Evolutionary conservation across 2,888 invertebrate genomes (phyloP), one percentile per base, ranked within the genome.

Genomic region (Nymphalis urticae): DNA sequence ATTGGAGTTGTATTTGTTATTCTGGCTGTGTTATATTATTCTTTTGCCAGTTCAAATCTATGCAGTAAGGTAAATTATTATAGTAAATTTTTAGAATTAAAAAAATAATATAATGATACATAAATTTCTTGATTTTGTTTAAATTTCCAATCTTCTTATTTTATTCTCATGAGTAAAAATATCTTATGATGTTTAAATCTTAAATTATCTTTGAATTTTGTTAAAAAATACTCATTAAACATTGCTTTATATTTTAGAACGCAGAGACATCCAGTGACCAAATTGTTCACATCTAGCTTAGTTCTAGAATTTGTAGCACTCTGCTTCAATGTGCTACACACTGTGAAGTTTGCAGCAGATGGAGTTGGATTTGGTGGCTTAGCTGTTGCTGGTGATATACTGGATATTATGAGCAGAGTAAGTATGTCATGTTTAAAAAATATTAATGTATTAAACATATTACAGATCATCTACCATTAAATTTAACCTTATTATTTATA

Each of bases 181-280:
- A 10, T 42, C 36, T 42, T 42, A 10, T 10, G 3, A 42, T 42
- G 36, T 10, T 2, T 1, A 19, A 32, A 47, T 36, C 5, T 36
- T 36, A 32, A 42, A 19, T 9, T n/a, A n/a, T n/a, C n/a, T n/a
- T 10, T 59, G 36, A 10, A 71, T 75, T 63, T 16, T 32, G 24
- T 27, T 9, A 2, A 50, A 7, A 42, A 42, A 13, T 13, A 42
- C 2, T 42, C 0, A 42, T 42, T 42, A 13, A 42, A 24, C 1
- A 24, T 24, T 27, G 7, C 27, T 24, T 16, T 16, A 8, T 56
- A 17, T 56, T 56, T 56, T 56, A 94, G 96, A 76, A 95, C 95
- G 75, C 98, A 98, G 87, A 96, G 95, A 80, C 98, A 98, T 91
- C 97, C 97, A 50, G 97, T 98, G 5, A 98, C 98, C 8, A 96